Conservation (phyloP, 64 coral and sea anemone genomes). For the Orbicella faveolata region DNA sequence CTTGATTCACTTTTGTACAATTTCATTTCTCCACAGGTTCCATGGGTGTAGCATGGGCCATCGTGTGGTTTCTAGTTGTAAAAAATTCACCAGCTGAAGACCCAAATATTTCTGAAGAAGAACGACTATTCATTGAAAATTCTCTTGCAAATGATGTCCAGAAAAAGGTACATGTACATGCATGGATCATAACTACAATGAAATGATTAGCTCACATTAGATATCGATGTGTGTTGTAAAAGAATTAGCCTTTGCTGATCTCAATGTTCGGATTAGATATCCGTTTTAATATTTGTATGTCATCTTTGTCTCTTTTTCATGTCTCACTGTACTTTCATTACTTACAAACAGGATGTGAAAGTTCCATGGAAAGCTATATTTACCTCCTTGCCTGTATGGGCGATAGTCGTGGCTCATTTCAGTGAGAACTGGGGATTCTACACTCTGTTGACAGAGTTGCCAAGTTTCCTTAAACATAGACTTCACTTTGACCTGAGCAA, state of each 20-base stretch:
- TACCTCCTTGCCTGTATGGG: slow-evolving; percentile 82
- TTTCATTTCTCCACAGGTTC: slow-evolving; percentile 34
- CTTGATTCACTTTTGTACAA: too few species aligned
- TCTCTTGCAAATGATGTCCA: slow-evolving; percentile 44
- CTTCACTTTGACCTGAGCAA: slow-evolving; percentile 76
- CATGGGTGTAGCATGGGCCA: slow-evolving; percentile 66
- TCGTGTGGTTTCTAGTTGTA: slow-evolving; percentile 83
- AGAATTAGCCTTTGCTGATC: too few species aligned
- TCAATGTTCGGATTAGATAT: too few species aligned
- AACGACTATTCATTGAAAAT: slow-evolving; percentile 63
- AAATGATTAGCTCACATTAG: not conserved
- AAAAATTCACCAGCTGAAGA: slow-evolving; percentile 86
- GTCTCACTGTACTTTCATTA: not conserved
- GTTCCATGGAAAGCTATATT: slow-evolving; percentile 85
- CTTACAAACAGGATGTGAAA: slow-evolving; percentile 35
- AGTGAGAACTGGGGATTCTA: slow-evolving; percentile 96
- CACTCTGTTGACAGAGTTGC: slow-evolving; percentile 82
- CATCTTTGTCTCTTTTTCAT: too few species aligned
- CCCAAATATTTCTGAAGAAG: slow-evolving; percentile 64
- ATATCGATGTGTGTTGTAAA: too few species aligned
- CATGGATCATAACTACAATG: not conserved
- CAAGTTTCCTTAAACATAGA: slow-evolving; percentile 75
- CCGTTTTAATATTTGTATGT: too few species aligned
- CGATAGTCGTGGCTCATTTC: slow-evolving; percentile 90
- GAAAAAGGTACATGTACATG: slow-evolving; percentile 1